Percentiles rank a stretch among this genome's conserved stretches.
phyloP scores from a whole-genome alignment of 2,797 vertebrate species.

The Anguilla obscura region DNA sequence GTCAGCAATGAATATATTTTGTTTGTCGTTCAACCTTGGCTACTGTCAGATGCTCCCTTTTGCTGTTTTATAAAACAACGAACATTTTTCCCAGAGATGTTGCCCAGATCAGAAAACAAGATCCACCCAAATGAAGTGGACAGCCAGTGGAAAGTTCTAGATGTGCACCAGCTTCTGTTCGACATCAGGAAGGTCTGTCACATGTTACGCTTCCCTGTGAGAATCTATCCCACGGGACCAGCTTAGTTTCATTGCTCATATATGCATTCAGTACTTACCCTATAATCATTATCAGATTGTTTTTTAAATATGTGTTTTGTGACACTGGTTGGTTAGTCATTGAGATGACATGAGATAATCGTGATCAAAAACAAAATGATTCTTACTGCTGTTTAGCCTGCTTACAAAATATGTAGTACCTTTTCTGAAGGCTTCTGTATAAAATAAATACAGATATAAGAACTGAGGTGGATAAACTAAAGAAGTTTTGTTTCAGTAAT shows the following conservation, averaged over 20 bases:
- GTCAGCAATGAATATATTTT: background rate
- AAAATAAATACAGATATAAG: background rate
- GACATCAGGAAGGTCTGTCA: constrained; percentile 1
- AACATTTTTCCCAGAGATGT: background rate
- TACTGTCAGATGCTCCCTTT: background rate
- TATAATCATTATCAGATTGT: background rate
- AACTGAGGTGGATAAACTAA: background rate
- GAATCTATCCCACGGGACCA: background rate
- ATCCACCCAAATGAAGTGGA: constrained; percentile 10
- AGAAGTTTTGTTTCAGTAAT: background rate
- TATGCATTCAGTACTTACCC: background rate
- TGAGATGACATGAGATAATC: background rate
- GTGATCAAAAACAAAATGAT: background rate
- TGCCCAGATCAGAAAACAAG: background rate
- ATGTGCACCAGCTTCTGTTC: background rate
- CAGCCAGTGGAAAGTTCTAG: background rate
- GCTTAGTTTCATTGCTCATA: background rate
- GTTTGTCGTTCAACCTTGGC: background rate
- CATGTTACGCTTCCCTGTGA: background rate
- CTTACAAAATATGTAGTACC: background rate
- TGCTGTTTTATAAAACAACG: background rate
- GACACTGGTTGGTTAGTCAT: background rate
- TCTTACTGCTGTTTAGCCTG: background rate
- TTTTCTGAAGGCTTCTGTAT: background rate
- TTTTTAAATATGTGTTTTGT: background rate